Evolutionary conservation across 2,113 vertebrate genomes (phyloP).

Genomic region (Nicator chloris): DNA sequence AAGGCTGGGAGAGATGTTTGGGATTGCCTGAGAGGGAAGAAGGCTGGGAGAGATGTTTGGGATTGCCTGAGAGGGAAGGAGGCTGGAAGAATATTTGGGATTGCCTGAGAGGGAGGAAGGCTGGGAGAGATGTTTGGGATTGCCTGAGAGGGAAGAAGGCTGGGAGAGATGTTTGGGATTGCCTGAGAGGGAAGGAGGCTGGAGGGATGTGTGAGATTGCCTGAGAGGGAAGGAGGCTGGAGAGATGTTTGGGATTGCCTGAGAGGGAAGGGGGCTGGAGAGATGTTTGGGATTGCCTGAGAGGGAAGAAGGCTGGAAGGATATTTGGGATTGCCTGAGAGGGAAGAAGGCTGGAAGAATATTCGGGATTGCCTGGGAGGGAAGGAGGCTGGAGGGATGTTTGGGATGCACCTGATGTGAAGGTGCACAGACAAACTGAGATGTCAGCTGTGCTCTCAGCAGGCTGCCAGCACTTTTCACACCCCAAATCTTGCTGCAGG

Average conservation of each 20-base stretch:
- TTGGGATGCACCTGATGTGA: background rate
- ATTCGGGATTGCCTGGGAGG: background rate
- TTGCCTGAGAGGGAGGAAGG: too few relatives aligned
- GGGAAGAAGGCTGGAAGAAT: background rate
- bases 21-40: background rate
- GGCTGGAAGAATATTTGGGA: too few relatives aligned
- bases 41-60: background rate
- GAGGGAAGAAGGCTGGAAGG: background rate
- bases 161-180: background rate
- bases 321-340: background rate
- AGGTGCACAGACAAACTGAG: background rate
- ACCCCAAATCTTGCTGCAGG: background rate
- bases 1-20: accelerated
- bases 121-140: background rate
- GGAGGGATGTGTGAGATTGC: background rate
- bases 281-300: background rate
- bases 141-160: background rate
- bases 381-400: accelerated
- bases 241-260: background rate
- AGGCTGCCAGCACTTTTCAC: background rate
- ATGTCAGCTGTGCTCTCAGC: background rate
- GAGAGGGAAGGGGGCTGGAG: background rate
- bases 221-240: background rate
- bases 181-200: background rate
- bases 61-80: background rate